A percentile compares a stretch with the other conserved stretches of the same genome.
Conservation (phyloP, 2,113 vertebrate species). For the Vicugna pacos region DNA sequence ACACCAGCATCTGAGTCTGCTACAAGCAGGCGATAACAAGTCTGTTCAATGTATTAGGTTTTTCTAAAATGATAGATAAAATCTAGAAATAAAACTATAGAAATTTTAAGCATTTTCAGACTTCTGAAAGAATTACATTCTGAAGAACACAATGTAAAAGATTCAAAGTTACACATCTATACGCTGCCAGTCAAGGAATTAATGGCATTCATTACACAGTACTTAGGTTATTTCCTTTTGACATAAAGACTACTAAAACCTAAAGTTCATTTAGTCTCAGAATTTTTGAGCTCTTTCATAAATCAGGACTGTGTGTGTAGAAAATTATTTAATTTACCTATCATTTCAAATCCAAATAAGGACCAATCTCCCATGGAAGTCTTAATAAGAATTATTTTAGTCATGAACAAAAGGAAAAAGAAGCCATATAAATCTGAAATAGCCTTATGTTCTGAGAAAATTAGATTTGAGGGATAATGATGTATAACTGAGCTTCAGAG, state of each 20-base stretch:
- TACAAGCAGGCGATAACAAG: conserved; percentile 24
- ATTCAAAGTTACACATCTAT: conserved; percentile 4
- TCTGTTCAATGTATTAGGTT: not conserved
- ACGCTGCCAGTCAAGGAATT: not conserved
- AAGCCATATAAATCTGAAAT: conserved; percentile 29
- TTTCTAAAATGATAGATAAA: conserved; percentile 41
- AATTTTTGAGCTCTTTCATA: conserved; percentile 34
- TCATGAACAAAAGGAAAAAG: not conserved
- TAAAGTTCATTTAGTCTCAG: conserved; percentile 4
- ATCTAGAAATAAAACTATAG: conserved; percentile 39
- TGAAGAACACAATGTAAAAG: conserved; percentile 10
- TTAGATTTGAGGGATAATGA: conserved; percentile 8
- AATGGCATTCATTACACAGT: not conserved
- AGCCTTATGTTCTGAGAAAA: conserved; percentile 9
- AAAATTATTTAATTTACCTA: conserved; percentile 43
- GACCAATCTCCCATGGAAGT: conserved; percentile 25
- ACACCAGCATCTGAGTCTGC: not conserved
- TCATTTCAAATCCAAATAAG: conserved; percentile 38
- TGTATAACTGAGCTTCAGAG: not conserved
- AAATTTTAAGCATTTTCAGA: conserved; percentile 48
- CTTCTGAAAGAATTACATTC: conserved; percentile 40
- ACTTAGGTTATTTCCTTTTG: not conserved
- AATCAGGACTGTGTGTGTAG: not conserved
- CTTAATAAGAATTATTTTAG: conserved; percentile 11
- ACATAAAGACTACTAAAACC: not conserved